Percentiles rank a stretch among this genome's conserved stretches.
phyloP scores from a whole-genome alignment of 2,888 invertebrate genomes.

The Aphidius colemani region DNA sequence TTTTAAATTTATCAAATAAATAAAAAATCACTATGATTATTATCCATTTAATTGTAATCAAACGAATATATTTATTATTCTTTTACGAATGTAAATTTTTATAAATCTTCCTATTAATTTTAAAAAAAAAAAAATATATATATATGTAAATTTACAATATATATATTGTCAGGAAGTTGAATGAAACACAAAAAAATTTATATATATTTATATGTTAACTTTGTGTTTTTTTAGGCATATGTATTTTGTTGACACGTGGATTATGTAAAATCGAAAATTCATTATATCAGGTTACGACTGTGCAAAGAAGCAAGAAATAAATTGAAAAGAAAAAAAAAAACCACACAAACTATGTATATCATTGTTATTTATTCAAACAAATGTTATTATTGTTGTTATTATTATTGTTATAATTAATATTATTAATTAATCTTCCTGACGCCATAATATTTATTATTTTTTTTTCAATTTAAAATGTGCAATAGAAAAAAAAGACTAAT shows the following conservation, averaged over 20 bases:
- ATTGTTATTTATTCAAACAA: constrained; percentile 33
- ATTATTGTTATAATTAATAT: constrained; percentile 17
- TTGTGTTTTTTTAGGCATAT: constrained; percentile 1
- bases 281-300: neutral
- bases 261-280: too few species aligned
- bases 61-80: too few species aligned
- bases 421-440: constrained; percentile 34
- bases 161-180: constrained; percentile 1
- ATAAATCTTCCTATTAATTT: too few species aligned
- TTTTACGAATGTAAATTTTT: too few species aligned
- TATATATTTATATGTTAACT: neutral
- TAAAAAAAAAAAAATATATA: too few species aligned
- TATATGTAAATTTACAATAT: too few species aligned
- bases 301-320: neutral
- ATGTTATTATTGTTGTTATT: constrained; percentile 27
- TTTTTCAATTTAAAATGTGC: too few species aligned
- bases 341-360: constrained; percentile 25
- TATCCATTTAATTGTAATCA: too few species aligned
- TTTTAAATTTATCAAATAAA: too few species aligned
- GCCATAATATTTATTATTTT: constrained; percentile 14
- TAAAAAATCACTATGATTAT: too few species aligned
- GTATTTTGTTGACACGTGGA: too few species aligned
- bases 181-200: constrained; percentile 4
- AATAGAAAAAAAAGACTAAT: neutral
- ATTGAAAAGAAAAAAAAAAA: neutral